Evolutionary conservation across 1,140 invertebrate genomes (phyloP).

Genomic region (Lordiphosa clarofinis): DNA sequence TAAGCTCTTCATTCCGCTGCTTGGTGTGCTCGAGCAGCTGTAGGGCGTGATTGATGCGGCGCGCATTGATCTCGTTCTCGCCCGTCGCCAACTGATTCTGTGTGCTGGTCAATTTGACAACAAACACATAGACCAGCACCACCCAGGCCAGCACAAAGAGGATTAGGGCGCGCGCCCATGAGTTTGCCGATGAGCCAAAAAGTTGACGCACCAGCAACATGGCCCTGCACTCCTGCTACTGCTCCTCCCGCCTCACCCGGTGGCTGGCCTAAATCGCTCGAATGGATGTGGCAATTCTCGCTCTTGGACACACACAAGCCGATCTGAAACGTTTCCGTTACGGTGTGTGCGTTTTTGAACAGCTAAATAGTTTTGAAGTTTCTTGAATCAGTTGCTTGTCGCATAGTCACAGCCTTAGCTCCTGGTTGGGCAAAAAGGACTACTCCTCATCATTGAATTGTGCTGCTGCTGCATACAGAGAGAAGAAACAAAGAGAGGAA

Average conservation of each 20-base stretch:
- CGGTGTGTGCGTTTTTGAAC: constrained; percentile 9
- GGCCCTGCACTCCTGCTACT: constrained; percentile 3
- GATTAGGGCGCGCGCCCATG: constrained; percentile 73
- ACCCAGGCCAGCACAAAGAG: constrained; percentile 76
- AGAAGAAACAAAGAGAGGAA: no score
- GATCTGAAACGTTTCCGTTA: neutral
- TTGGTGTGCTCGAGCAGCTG: constrained; percentile 70
- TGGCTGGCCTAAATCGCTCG: no score
- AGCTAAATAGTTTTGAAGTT: constrained; percentile 2
- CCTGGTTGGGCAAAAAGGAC: constrained; percentile 1
- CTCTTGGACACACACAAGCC: neutral
- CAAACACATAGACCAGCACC: constrained; percentile 75
- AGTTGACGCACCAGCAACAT: constrained; percentile 78
- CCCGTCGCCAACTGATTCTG: constrained; percentile 41
- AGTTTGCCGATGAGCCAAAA: constrained; percentile 71
- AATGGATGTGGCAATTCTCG: no score
- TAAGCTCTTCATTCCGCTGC: constrained; percentile 73
- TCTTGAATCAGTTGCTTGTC: constrained; percentile 14
- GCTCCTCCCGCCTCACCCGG: constrained; percentile 2
- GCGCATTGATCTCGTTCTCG: constrained; percentile 57
- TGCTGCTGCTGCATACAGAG: neutral
- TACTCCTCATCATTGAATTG: constrained; percentile 17
- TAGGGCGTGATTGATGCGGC: constrained; percentile 71
- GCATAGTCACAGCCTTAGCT: constrained; percentile 39
- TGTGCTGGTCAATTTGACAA: constrained; percentile 66